These are phyloP conservation scores for Cantharis lateralis DNA, from an alignment of 2,888 invertebrate species.

Conservation along the genomic window DNA sequence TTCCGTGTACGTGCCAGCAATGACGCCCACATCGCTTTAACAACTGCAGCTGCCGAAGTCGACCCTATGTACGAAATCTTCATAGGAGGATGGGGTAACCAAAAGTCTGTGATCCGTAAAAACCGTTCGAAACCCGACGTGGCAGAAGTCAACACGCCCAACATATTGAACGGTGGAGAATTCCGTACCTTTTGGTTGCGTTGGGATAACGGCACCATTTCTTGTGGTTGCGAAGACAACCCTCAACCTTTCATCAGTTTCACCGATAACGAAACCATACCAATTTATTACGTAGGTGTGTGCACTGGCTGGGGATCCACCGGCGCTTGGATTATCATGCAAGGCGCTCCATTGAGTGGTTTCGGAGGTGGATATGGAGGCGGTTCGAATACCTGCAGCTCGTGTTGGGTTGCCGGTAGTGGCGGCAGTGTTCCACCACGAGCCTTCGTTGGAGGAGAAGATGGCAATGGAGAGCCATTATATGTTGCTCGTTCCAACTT, in stretches of 20 bases:
- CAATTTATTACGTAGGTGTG: slow-evolving; percentile 75
- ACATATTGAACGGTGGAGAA: slow-evolving; percentile 72
- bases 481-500: slow-evolving; percentile 73
- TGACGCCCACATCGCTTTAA: slow-evolving; percentile 85
- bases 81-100: slow-evolving; percentile 87
- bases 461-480: slow-evolving; percentile 67
- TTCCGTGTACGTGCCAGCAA: slow-evolving; percentile 80
- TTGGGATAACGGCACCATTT: slow-evolving; percentile 67
- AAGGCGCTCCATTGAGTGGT: slow-evolving; percentile 34
- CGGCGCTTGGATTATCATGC: slow-evolving; percentile 80
- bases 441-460: slow-evolving; percentile 70
- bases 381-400: slow-evolving; percentile 45
- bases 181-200: slow-evolving; percentile 85
- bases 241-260: slow-evolving; percentile 77
- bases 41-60: slow-evolving; percentile 69
- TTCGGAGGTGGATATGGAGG: slow-evolving; percentile 40
- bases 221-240: slow-evolving; percentile 59
- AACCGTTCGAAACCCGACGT: slow-evolving; percentile 67
- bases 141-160: slow-evolving; percentile 68
- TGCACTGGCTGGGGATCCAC: slow-evolving; percentile 87
- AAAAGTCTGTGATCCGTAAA: slow-evolving; percentile 80
- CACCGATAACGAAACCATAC: slow-evolving; percentile 72
- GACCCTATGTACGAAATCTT: slow-evolving; percentile 86
- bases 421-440: slow-evolving; percentile 74
- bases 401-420: slow-evolving; percentile 70